phyloP scores from a whole-genome alignment of 2,113 vertebrate genomes.

The Polypterus bichir region DNA sequence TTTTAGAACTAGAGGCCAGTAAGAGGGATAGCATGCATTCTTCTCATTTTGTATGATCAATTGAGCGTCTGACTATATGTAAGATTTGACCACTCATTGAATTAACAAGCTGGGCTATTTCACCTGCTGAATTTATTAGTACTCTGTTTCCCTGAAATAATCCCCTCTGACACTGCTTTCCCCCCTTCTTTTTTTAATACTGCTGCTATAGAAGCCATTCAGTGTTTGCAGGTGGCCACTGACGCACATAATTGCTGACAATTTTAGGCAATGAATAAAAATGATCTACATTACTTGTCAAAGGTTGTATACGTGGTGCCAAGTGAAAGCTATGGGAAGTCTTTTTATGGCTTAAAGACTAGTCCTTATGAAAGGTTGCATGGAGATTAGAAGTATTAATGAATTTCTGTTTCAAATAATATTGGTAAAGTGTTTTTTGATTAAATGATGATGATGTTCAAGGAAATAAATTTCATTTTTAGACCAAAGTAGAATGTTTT shows the following conservation, averaged over 20 bases:
- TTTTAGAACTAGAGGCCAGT: slow-evolving; percentile 13
- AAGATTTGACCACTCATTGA: slow-evolving; percentile 90
- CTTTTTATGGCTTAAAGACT: slow-evolving; percentile 96
- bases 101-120: slow-evolving; percentile 98
- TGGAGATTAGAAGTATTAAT: slow-evolving; percentile 78
- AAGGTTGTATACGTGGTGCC: slow-evolving; percentile 97
- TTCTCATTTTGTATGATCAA: slow-evolving; percentile 32
- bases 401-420: slow-evolving; percentile 60
- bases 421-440: slow-evolving; percentile 7
- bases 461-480: too few relatives aligned
- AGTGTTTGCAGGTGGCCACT: slow-evolving; percentile 99
- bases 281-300: slow-evolving; percentile 99
- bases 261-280: slow-evolving; percentile 99
- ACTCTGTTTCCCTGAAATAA: slow-evolving; percentile 79
- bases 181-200: slow-evolving; percentile 35
- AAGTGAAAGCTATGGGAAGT: slow-evolving; percentile 98
- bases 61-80: slow-evolving; percentile 37
- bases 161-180: slow-evolving; percentile 72
- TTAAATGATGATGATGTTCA: too few relatives aligned
- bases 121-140: slow-evolving; percentile 94
- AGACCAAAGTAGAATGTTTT: too few relatives aligned
- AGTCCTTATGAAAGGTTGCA: slow-evolving; percentile 88
- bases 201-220: slow-evolving; percentile 93
- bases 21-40: slow-evolving; percentile 39
- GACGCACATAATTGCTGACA: slow-evolving; percentile 99